Evolutionary conservation across 1,140 invertebrate genomes (phyloP).

Genomic region (Idris sp.): DNA sequence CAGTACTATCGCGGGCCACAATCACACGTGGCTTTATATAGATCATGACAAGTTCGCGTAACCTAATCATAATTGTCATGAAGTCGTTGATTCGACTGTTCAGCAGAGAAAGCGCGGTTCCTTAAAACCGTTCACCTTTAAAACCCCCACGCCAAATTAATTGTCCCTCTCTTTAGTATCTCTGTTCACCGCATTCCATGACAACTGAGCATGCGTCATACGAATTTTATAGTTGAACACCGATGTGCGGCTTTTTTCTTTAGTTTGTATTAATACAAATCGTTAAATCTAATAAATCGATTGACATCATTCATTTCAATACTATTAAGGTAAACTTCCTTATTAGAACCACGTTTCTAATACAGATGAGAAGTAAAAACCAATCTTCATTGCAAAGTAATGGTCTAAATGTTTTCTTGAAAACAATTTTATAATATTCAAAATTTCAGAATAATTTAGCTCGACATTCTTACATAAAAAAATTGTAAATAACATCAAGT

Average conservation of each 20-base stretch:
- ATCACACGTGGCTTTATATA: slow-evolving; percentile 8
- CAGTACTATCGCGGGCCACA: slow-evolving; percentile 17
- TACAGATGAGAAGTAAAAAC: too few species aligned
- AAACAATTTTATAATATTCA: too few species aligned
- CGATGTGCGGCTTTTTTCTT: background rate
- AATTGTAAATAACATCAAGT: too few species aligned
- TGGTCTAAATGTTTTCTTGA: too few species aligned
- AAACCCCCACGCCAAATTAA: slow-evolving; percentile 44
- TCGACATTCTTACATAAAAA: too few species aligned
- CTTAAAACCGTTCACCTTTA: slow-evolving; percentile 46
- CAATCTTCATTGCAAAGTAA: too few species aligned
- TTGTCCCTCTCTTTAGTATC: slow-evolving; percentile 39
- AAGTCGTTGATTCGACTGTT: slow-evolving; percentile 15
- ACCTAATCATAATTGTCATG: slow-evolving; percentile 20
- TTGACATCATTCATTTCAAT: too few species aligned
- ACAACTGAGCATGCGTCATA: slow-evolving; percentile 42
- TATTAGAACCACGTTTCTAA: too few species aligned
- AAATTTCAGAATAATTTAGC: too few species aligned
- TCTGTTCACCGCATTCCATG: slow-evolving; percentile 37
- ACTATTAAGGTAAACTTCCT: too few species aligned
- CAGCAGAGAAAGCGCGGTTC: slow-evolving; percentile 28
- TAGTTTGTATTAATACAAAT: slow-evolving; percentile 11
- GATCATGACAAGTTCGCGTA: slow-evolving; percentile 13
- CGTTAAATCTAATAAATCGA: background rate
- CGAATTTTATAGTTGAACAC: background rate